Evolutionary conservation across 2,113 vertebrate species (phyloP).

Genomic region (Artemisiospiza belli): DNA sequence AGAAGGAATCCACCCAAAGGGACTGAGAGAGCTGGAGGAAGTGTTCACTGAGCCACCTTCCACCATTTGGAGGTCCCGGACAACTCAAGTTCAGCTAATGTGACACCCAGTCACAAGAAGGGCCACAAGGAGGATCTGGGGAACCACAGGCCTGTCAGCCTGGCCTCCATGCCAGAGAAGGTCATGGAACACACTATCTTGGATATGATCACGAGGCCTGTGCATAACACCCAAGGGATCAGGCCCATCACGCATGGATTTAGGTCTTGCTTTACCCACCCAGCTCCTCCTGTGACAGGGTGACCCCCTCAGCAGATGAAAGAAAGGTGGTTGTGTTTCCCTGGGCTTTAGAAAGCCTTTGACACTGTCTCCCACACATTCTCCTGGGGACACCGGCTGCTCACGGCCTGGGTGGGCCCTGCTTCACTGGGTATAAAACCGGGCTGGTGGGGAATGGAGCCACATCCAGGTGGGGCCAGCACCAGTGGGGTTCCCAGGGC

Average conservation of each 20-base stretch:
- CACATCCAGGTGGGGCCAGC: background rate
- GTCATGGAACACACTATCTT: background rate
- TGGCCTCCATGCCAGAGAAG: background rate
- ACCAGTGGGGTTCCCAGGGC: background rate
- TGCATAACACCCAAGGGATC: background rate
- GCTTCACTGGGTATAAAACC: background rate
- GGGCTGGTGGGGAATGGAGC: background rate
- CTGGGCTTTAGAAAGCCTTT: background rate
- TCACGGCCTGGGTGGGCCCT: background rate
- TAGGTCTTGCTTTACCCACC: background rate
- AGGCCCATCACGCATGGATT: background rate
- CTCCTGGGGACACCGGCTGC: background rate
- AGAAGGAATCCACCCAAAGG: background rate
- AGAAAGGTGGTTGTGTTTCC: background rate
- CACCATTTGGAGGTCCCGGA: too few relatives aligned
- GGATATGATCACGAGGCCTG: background rate
- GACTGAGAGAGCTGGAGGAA: background rate
- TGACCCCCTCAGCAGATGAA: too few relatives aligned
- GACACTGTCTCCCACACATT: background rate
- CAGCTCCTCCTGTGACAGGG: background rate
- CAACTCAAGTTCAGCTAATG: background rate
- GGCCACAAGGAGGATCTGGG: background rate
- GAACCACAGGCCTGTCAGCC: background rate
- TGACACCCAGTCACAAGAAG: background rate
- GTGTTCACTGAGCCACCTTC: background rate